A percentile compares a stretch with the other conserved stretches of the same genome.
Conservation (phyloP, 2,797 vertebrate species). For the Pelobates cultripes region DNA sequence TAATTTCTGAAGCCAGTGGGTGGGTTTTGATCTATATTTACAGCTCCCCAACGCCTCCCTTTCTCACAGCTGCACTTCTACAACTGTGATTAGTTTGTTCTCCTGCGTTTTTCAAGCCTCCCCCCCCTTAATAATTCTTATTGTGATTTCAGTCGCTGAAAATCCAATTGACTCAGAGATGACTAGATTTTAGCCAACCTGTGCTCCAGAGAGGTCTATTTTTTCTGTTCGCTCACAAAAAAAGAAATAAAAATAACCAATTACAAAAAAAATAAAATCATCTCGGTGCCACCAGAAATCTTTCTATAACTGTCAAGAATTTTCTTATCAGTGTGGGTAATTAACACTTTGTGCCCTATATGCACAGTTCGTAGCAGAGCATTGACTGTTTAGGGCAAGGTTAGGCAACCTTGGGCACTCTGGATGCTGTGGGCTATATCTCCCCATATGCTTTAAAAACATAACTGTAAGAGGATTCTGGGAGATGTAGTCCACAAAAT, state of each 20-base stretch:
- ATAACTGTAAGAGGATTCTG: too few relatives aligned
- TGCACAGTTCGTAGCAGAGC: constrained; percentile 9
- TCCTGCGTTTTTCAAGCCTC: background rate
- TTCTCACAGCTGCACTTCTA: constrained; percentile 31
- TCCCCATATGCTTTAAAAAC: too few relatives aligned
- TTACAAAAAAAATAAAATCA: background rate
- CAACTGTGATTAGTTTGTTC: constrained; percentile 43
- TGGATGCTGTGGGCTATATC: too few relatives aligned
- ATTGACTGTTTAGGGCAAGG: background rate
- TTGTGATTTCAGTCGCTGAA: constrained; percentile 15
- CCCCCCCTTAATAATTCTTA: constrained; percentile 10
- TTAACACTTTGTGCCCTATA: constrained; percentile 26
- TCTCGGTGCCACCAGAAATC: constrained; percentile 15
- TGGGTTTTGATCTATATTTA: constrained; percentile 31
- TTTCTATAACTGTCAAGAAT: constrained; percentile 25
- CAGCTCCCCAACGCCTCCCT: constrained; percentile 14
- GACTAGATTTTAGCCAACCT: background rate
- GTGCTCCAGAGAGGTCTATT: background rate
- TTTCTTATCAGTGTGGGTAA: constrained; percentile 10
- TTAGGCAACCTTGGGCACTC: too few relatives aligned
- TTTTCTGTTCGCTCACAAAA: background rate
- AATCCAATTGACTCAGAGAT: background rate
- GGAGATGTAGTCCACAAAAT: too few relatives aligned
- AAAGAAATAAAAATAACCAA: background rate
- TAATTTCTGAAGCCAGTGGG: constrained; percentile 17